A percentile compares a stretch with the other conserved stretches of the same genome.
Evolutionary conservation across 2,888 invertebrate genomes (phyloP).

Genomic region (Aromia moschata): DNA sequence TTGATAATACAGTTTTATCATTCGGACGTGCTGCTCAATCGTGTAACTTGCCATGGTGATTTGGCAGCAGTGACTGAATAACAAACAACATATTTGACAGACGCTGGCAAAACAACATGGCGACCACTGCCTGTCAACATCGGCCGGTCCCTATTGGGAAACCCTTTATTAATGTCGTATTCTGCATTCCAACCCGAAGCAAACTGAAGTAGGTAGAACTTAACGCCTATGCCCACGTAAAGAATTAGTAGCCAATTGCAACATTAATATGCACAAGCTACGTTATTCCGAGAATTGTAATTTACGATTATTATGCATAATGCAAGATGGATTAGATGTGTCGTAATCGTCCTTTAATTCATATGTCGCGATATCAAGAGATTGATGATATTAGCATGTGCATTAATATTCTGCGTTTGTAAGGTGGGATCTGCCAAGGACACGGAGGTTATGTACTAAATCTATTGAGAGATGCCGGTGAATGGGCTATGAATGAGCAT

Average conservation of each 20-base stretch:
- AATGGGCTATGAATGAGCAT: slow-evolving; percentile 20
- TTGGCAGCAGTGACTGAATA: no score
- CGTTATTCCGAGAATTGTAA: background rate
- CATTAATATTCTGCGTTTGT: slow-evolving; percentile 7
- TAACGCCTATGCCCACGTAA: no score
- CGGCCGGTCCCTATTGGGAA: no score
- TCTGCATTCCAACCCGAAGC: no score
- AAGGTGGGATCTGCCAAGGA: slow-evolving; percentile 17
- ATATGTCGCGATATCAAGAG: background rate
- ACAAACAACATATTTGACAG: no score
- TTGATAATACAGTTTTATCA: no score
- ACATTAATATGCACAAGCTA: background rate
- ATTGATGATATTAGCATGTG: background rate
- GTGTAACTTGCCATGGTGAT: no score
- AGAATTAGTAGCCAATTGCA: background rate
- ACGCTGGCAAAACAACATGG: no score
- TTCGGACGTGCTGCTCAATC: no score
- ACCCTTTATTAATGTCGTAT: no score
- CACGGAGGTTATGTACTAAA: slow-evolving; percentile 23
- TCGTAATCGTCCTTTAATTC: background rate
- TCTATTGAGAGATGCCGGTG: slow-evolving; percentile 14
- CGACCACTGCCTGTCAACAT: no score
- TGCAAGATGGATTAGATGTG: background rate
- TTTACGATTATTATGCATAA: background rate
- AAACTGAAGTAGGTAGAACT: no score